Conservation (phyloP, 2,888 invertebrate genomes). For the Orthonychiurus folsomi region DNA sequence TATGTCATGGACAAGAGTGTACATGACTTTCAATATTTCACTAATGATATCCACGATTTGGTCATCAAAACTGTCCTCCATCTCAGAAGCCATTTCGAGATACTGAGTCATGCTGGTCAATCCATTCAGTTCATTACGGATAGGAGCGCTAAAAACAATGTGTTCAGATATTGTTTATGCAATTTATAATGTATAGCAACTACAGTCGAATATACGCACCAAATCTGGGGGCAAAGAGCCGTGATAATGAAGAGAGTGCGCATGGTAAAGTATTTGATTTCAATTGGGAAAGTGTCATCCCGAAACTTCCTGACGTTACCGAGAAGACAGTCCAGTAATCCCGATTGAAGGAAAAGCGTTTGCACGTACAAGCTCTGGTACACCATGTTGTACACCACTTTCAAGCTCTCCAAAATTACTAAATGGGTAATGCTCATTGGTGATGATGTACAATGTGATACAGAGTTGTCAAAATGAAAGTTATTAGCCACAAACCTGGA, state of each 20-base stretch:
- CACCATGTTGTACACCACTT: conserved; percentile 79
- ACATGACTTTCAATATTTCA: conserved; percentile 68
- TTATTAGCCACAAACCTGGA: conserved; percentile 11
- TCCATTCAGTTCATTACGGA: conserved; percentile 61
- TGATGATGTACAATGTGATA: too few relatives aligned
- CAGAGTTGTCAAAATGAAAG: too few relatives aligned
- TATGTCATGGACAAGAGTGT: conserved; percentile 52
- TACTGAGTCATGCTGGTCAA: conserved; percentile 59
- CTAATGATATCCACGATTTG: conserved; percentile 56
- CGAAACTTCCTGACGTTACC: conserved; percentile 62
- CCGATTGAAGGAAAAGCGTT: conserved; percentile 53
- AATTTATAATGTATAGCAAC: not conserved
- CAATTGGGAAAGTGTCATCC: conserved; percentile 51
- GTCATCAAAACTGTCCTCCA: conserved; percentile 48
- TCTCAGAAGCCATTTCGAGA: conserved; percentile 56
- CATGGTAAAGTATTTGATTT: conserved; percentile 76
- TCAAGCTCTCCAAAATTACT: conserved; percentile 60
- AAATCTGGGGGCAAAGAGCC: conserved; percentile 62
- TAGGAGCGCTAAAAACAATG: conserved; percentile 38
- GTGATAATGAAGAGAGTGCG: conserved; percentile 80
- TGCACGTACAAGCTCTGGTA: conserved; percentile 63
- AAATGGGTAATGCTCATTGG: too few relatives aligned
- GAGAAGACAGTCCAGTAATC: conserved; percentile 61
- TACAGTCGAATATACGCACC: conserved; percentile 39
- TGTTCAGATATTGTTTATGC: not conserved